A percentile compares a stretch with the other conserved stretches of the same genome.
Evolutionary conservation across 2,888 invertebrate genomes (phyloP).

Genomic region (Actias luna): DNA sequence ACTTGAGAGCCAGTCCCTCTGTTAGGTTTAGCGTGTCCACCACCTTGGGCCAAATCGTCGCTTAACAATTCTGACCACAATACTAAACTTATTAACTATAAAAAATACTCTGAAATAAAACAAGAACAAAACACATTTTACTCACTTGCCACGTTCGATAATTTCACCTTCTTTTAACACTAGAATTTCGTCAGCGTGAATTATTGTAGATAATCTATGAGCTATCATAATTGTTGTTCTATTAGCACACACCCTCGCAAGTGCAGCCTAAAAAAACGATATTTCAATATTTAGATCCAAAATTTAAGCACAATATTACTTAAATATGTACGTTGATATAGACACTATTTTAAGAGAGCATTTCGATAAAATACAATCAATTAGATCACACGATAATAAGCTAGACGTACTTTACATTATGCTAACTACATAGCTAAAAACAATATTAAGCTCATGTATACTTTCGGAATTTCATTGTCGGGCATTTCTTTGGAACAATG

Average conservation of each 20-base stretch:
- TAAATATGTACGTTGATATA: background rate
- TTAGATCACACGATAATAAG: background rate
- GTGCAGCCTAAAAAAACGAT: constrained; percentile 81
- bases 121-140: constrained; percentile 23
- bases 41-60: too few species aligned
- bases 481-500: too few species aligned
- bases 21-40: too few species aligned
- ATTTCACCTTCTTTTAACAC: constrained; percentile 96
- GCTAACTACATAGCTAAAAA: background rate
- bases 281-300: background rate
- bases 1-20: too few species aligned
- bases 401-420: background rate
- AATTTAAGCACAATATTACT: background rate
- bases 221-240: constrained; percentile 97
- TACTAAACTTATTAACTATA: too few species aligned
- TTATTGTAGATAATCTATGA: constrained; percentile 96
- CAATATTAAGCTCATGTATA: background rate
- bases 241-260: constrained; percentile 89
- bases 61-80: too few species aligned
- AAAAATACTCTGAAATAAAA: background rate
- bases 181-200: constrained; percentile 96
- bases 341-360: too few species aligned
- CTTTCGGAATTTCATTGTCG: too few species aligned
- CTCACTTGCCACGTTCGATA: constrained; percentile 91
- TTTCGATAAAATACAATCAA: too few species aligned